These are phyloP conservation scores for Cosmopolites sordidus DNA, from an alignment of 2,888 invertebrate species.

Conservation along the genomic window DNA sequence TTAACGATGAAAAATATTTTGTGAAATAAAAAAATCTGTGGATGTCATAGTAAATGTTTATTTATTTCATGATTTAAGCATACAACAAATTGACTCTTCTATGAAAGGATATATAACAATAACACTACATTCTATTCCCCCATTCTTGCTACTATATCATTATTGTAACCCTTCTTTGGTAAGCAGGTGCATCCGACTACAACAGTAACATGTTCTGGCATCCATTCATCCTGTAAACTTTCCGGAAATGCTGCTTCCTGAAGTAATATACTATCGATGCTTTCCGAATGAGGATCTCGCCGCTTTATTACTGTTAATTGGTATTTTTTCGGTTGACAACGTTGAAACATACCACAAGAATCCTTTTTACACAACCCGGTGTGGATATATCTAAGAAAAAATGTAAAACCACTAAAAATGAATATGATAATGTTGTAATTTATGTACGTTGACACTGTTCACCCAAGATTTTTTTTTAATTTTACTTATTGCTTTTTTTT, in stretches of 20 bases:
- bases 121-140: not conserved
- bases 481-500: no score
- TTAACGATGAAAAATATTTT: no score
- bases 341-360: constrained; percentile 36
- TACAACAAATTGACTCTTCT: no score
- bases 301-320: constrained; percentile 41
- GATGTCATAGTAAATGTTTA: no score
- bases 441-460: no score
- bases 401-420: no score
- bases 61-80: no score
- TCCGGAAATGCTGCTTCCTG: constrained; percentile 32
- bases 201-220: constrained; percentile 37
- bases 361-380: constrained; percentile 40
- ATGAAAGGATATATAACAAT: no score
- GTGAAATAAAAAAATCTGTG: no score
- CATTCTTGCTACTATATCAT: not conserved
- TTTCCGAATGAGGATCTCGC: constrained; percentile 15
- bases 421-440: no score
- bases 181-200: constrained; percentile 47
- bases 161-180: constrained; percentile 10
- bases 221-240: constrained; percentile 41
- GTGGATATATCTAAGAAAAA: constrained; percentile 37
- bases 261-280: constrained; percentile 23
- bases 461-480: no score
- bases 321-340: constrained; percentile 40